Conservation (phyloP, 1,140 invertebrate genomes). For the Reticulitermes speratus region DNA sequence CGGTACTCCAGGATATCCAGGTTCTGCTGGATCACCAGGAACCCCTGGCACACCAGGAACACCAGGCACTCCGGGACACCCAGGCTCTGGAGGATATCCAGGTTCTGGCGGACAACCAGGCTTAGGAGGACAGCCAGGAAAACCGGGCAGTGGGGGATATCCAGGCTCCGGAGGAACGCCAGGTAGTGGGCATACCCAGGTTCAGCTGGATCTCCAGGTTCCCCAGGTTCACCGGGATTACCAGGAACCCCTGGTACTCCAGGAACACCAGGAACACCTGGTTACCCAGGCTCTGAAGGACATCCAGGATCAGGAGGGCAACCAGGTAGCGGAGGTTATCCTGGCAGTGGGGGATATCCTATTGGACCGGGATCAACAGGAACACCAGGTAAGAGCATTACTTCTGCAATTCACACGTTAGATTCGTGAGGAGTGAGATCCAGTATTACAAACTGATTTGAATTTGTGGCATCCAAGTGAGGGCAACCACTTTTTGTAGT, state of each 20-base stretch:
- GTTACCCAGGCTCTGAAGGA: slow-evolving; percentile 29
- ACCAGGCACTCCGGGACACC: slow-evolving; percentile 34
- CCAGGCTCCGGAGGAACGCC: slow-evolving; percentile 36
- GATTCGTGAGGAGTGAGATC: too few species aligned
- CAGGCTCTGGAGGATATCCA: slow-evolving; percentile 42
- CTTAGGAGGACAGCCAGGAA: background rate
- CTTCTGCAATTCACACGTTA: too few species aligned
- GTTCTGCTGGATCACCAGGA: slow-evolving; percentile 30
- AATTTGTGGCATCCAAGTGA: too few species aligned
- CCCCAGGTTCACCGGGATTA: background rate
- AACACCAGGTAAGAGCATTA: too few species aligned
- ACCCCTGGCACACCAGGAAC: background rate
- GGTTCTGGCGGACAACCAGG: slow-evolving; percentile 36
- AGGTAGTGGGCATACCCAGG: background rate
- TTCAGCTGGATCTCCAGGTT: slow-evolving; percentile 36
- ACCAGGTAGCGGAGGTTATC: slow-evolving; percentile 38
- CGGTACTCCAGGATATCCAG: slow-evolving; percentile 1
- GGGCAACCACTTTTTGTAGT: too few species aligned
- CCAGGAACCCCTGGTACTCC: too few species aligned
- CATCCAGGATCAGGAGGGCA: slow-evolving; percentile 42
- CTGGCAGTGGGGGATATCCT: background rate
- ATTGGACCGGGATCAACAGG: too few species aligned
- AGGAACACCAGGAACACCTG: too few species aligned
- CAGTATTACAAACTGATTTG: too few species aligned
- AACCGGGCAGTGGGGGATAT: slow-evolving; percentile 35